phyloP scores from a whole-genome alignment of 2,113 vertebrate genomes.

The Bubo bubo region DNA sequence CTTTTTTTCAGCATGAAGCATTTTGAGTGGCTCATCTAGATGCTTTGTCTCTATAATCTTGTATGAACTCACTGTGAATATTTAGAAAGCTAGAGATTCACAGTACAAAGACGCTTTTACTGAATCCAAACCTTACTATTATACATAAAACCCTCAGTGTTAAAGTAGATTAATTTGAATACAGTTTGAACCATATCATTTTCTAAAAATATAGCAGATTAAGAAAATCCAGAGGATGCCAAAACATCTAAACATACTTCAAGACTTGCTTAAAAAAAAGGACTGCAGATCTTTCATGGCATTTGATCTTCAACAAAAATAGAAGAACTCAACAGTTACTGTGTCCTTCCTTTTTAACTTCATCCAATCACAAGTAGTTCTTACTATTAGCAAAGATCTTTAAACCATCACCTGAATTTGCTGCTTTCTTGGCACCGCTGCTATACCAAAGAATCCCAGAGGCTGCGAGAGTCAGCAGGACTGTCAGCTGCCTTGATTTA shows the following conservation, averaged over 20 bases:
- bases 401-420: background rate
- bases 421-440: background rate
- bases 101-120: background rate
- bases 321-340: background rate
- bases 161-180: background rate
- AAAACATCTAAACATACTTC: background rate
- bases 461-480: background rate
- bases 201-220: background rate
- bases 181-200: background rate
- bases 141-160: background rate
- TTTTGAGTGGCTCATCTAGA: background rate
- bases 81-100: background rate
- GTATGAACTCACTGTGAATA: background rate
- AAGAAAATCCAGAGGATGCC: background rate
- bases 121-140: background rate
- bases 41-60: background rate
- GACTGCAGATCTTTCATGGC: background rate
- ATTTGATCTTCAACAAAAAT: background rate
- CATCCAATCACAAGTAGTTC: background rate
- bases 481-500: background rate
- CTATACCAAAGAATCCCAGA: background rate
- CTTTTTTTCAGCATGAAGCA: background rate
- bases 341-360: background rate
- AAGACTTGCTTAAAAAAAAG: background rate
- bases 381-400: background rate